Conservation (phyloP, 1,140 invertebrate genomes). For the Pseudomyrmex cubaensis region DNA sequence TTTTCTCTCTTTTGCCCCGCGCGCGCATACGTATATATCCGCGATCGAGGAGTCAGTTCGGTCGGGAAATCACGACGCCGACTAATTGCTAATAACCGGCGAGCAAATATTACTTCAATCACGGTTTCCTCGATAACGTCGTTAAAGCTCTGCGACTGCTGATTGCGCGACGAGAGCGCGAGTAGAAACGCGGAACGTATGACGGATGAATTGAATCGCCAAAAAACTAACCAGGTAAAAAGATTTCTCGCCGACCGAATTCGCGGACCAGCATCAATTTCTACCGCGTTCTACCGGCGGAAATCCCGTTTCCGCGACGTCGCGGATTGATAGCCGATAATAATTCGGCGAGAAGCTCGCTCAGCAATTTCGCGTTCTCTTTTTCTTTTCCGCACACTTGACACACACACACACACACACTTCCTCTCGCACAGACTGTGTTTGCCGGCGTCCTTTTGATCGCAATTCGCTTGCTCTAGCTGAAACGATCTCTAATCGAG, state of each 20-base stretch:
- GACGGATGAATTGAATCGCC: slow-evolving; percentile 69
- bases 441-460: slow-evolving; percentile 30
- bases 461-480: slow-evolving; percentile 7
- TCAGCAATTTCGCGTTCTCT: slow-evolving; percentile 43
- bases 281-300: slow-evolving; percentile 16
- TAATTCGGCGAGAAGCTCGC: slow-evolving; percentile 53
- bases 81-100: slow-evolving; percentile 73
- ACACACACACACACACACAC: too few relatives aligned
- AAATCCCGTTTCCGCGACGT: slow-evolving; percentile 58
- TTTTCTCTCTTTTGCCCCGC: not conserved
- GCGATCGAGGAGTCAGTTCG: slow-evolving; percentile 59
- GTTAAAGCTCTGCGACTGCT: slow-evolving; percentile 68
- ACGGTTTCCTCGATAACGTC: slow-evolving; percentile 71
- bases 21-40: not conserved
- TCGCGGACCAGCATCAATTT: slow-evolving; percentile 16
- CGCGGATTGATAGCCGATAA: slow-evolving; percentile 58
- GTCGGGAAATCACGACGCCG: slow-evolving; percentile 59
- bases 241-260: slow-evolving; percentile 44
- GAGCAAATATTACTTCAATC: slow-evolving; percentile 74
- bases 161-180: slow-evolving; percentile 66
- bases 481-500: slow-evolving; percentile 38
- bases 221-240: slow-evolving; percentile 70
- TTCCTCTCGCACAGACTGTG: not conserved
- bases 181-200: slow-evolving; percentile 48
- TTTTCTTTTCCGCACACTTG: not conserved